These are phyloP conservation scores for Athalia circularis DNA, from an alignment of 2,888 invertebrate genomes.

Conservation along the genomic window DNA sequence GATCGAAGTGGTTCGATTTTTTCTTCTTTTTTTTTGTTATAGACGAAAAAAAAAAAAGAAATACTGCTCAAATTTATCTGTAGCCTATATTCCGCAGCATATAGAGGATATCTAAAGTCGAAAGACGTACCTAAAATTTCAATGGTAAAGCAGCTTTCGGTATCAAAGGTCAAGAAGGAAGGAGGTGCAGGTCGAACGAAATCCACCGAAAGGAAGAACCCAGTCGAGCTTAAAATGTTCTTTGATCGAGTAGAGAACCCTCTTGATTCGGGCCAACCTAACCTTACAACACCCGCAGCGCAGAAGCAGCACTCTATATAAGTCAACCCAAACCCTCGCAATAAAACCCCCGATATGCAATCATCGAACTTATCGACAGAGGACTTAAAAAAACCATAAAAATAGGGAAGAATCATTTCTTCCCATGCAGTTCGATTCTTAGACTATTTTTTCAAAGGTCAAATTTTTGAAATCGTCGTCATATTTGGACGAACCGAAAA, in stretches of 20 bases:
- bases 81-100: too few species aligned
- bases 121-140: too few species aligned
- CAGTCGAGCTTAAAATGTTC: conserved; percentile 38
- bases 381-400: background rate
- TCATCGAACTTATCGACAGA: too few species aligned
- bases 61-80: too few species aligned
- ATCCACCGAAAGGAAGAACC: conserved; percentile 5
- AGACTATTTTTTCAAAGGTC: background rate
- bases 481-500: too few species aligned
- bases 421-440: background rate
- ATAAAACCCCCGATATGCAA: background rate
- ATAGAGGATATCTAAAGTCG: too few species aligned
- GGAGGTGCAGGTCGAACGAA: background rate
- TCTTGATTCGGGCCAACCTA: background rate
- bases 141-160: background rate
- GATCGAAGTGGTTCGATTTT: too few species aligned
- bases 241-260: conserved; percentile 33
- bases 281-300: background rate
- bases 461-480: too few species aligned
- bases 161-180: conserved; percentile 20
- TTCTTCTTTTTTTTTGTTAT: too few species aligned
- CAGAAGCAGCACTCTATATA: background rate
- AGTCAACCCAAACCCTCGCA: background rate
- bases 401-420: background rate
- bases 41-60: too few species aligned